Conservation (phyloP, 2,113 vertebrate genomes). For the Myrmecophaga tridactyla region DNA sequence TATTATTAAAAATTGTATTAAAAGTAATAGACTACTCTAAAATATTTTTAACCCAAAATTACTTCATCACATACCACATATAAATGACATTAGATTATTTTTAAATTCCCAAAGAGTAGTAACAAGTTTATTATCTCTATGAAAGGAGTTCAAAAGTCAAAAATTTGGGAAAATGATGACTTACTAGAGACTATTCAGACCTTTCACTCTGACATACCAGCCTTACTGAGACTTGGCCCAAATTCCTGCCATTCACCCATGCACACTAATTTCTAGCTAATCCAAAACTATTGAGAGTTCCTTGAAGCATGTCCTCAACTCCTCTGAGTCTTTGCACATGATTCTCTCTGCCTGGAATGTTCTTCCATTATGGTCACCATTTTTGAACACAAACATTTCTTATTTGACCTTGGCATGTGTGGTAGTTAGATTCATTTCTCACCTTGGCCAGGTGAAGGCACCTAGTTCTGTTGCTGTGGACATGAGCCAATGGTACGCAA, state of each 20-base stretch:
- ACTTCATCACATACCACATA: background rate
- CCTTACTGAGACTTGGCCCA: background rate
- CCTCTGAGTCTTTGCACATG: background rate
- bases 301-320: background rate
- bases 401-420: background rate
- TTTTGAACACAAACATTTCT: background rate
- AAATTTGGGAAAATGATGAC: no score
- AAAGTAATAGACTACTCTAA: background rate
- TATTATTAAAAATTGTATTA: background rate
- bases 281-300: background rate
- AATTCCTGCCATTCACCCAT: no score
- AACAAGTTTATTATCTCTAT: background rate
- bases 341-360: background rate
- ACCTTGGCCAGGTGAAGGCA: no score
- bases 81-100: background rate
- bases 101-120: background rate
- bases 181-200: background rate
- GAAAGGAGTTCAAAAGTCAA: background rate
- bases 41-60: slow-evolving; percentile 1
- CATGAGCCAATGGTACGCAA: no score
- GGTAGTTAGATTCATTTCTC: no score
- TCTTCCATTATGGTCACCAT: background rate
- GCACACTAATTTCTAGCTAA: background rate
- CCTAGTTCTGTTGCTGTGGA: no score
- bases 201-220: background rate